These are phyloP conservation scores for Urosaurus nigricauda DNA, from an alignment of 2,797 vertebrate genomes.

Conservation along the genomic window DNA sequence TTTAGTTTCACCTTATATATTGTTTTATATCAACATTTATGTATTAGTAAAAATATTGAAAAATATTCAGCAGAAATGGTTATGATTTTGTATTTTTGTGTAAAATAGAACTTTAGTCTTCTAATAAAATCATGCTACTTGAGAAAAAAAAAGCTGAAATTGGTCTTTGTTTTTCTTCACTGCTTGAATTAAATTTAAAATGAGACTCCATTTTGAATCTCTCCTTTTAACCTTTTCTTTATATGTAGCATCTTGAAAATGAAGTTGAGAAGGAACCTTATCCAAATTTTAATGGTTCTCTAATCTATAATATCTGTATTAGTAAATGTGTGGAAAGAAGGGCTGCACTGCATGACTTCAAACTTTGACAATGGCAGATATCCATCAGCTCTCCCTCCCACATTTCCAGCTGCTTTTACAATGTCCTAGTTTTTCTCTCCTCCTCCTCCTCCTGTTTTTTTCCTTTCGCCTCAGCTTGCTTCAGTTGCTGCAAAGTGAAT, in stretches of 20 bases:
- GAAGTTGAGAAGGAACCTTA: neutral
- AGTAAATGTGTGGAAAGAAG: neutral
- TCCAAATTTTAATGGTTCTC: neutral
- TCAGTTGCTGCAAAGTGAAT: too few relatives aligned
- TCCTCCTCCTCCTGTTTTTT: too few relatives aligned
- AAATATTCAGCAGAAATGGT: neutral
- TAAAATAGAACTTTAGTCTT: constrained; percentile 4
- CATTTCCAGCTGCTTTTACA: too few relatives aligned
- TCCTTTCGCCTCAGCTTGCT: too few relatives aligned
- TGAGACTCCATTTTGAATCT: constrained; percentile 38
- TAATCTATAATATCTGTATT: neutral
- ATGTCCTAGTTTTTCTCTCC: too few relatives aligned
- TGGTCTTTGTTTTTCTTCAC: neutral
- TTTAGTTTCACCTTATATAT: too few relatives aligned
- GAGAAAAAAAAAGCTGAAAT: neutral
- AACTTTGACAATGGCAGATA: too few relatives aligned
- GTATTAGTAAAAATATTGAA: too few relatives aligned
- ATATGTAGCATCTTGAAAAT: neutral
- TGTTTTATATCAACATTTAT: too few relatives aligned
- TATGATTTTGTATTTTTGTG: neutral
- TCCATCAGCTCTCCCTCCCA: neutral
- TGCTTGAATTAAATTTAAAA: constrained; percentile 37
- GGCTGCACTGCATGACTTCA: too few relatives aligned
- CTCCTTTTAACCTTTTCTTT: neutral
- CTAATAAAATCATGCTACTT: neutral